Evolutionary conservation across 2,888 invertebrate species (phyloP), one percentile per base, ranked within the genome.

Genomic region (Tiliacea aurago): DNA sequence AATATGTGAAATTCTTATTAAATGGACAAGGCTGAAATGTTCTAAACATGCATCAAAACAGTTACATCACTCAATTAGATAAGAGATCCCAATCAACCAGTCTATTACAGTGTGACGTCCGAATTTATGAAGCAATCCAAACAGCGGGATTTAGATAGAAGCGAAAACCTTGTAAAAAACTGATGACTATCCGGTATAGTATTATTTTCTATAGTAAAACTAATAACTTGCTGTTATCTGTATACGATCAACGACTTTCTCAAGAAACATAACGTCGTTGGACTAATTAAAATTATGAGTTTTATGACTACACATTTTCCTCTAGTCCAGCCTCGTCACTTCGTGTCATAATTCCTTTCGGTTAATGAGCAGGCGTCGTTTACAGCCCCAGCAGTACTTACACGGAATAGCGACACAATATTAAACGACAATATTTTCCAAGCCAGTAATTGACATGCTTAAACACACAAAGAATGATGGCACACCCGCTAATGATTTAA

Each of bases 401-500:
- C 53, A 61, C 59, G 63, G 18, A 78, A 82, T 65, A 62, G 79
- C 85, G 80, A 84, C 88, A 88, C 91, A 91, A 91, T 92, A 92
- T 91, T 88, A 86, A 86, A 83, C 71, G 90, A 90, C 91, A 94
- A 95, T 94, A 94, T 95, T 95, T 88, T 90, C 90, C 91, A 88
- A 91, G 81, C 87, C 84, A 85, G 84, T 96, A 95, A 96, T 95
- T 95, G 95, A 96, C 95, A 87, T 91, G 92, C 89, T 86, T 92
- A 91, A 90, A 87, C 91, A 90, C 90, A 93, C 89, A 90, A 90
- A 88, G 77, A 73, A 68, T 84, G 85, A 86, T 91, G 90, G 90
- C 92, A 93, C 88, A 88, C 86, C 80, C 84, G 83, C 91, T 94
- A 95, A 95, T 94, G 94, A 93, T 91, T 88, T 87, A 78, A 87